Conservation (phyloP, 2,888 invertebrate genomes). For the Achlya flavicornis region DNA sequence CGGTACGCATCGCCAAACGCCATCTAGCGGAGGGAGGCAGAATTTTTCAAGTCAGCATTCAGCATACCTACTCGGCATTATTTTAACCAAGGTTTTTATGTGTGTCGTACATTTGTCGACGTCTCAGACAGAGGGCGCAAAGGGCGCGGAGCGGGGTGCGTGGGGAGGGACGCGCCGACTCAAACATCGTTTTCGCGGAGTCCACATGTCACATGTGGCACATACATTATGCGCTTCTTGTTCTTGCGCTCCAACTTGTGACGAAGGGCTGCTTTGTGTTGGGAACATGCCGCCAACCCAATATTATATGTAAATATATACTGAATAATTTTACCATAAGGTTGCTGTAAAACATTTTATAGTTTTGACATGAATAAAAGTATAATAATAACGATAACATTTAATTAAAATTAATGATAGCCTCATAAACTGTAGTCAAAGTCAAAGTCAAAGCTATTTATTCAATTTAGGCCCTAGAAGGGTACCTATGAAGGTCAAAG, state of each 20-base stretch:
- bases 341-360: too few relatives aligned
- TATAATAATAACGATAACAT: too few relatives aligned
- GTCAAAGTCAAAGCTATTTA: too few relatives aligned
- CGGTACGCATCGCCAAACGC: neutral
- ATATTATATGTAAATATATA: neutral
- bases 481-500: too few relatives aligned
- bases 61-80: neutral
- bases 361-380: too few relatives aligned
- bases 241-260: neutral
- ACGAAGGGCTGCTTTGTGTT: neutral
- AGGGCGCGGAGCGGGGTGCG: neutral
- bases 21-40: neutral
- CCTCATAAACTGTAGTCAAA: too few relatives aligned
- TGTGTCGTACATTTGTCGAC: neutral
- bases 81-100: neutral
- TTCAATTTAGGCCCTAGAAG: too few relatives aligned
- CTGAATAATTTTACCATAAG: too few relatives aligned
- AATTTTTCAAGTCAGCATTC: neutral
- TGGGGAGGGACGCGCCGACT: neutral
- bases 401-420: too few relatives aligned
- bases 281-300: neutral
- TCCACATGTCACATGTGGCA: conserved; percentile 6
- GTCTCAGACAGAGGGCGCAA: neutral
- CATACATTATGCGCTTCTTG: conserved; percentile 8
- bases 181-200: conserved; percentile 19